These are phyloP conservation scores for Carassius auratus DNA, from an alignment of 2,113 vertebrate genomes.

Conservation along the genomic window DNA sequence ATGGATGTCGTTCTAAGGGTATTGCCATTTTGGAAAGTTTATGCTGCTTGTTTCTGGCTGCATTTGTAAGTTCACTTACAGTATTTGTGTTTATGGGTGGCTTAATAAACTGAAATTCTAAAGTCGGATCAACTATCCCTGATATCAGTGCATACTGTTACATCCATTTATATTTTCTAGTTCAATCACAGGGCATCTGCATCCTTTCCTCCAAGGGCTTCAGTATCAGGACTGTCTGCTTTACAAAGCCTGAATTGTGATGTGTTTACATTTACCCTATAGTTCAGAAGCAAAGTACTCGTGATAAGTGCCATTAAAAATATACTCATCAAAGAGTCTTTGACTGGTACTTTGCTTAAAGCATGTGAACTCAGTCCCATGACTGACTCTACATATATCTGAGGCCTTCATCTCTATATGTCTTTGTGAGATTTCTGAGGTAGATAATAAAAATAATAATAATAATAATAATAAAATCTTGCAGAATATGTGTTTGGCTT, in stretches of 20 bases:
- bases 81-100: not conserved
- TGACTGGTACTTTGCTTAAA: not conserved
- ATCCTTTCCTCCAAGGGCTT: not conserved
- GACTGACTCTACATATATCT: not conserved
- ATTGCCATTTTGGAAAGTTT: not conserved
- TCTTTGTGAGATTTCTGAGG: not conserved
- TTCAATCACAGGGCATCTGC: not conserved
- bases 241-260: slow-evolving; percentile 17
- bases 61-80: not conserved
- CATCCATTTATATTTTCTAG: not conserved
- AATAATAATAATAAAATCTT: no score
- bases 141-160: not conserved
- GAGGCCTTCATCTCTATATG: no score
- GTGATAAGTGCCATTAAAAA: not conserved
- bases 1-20: not conserved
- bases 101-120: not conserved
- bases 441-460: not conserved
- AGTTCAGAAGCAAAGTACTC: slow-evolving; percentile 1
- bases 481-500: not conserved
- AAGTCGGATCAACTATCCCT: not conserved
- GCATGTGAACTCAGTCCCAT: slow-evolving; percentile 4
- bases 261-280: not conserved
- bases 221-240: not conserved
- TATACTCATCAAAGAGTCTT: not conserved
- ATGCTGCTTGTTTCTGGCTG: not conserved